phyloP scores from a whole-genome alignment of 53 echinoderm and acorn worm genomes.

The Pentamera pediparva region DNA sequence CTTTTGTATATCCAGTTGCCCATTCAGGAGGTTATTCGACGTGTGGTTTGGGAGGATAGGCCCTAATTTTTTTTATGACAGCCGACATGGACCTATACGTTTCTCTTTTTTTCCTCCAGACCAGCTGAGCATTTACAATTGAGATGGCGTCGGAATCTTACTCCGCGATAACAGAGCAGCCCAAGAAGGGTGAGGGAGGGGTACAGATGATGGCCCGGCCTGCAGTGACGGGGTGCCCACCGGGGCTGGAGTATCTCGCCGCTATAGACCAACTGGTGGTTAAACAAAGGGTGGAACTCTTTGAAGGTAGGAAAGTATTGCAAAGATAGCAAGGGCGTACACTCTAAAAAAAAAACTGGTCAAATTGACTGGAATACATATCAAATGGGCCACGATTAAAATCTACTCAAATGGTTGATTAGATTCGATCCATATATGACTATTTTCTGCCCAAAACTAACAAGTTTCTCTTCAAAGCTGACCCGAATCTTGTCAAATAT shows the following conservation, averaged over 20 bases:
- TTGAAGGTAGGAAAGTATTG: not conserved
- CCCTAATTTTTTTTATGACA: not conserved
- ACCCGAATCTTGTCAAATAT: no score
- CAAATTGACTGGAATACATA: not conserved
- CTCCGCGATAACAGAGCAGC: not conserved
- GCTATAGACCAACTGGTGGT: not conserved
- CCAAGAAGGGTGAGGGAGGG: not conserved
- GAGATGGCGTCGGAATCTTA: not conserved
- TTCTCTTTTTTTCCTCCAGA: not conserved
- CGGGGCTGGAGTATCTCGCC: conserved; percentile 6
- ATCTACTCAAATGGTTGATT: not conserved
- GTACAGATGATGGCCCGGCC: not conserved
- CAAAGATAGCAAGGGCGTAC: not conserved
- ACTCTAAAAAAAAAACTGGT: not conserved
- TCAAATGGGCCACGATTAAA: not conserved
- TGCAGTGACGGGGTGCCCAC: not conserved
- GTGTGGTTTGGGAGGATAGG: not conserved
- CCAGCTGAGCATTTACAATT: not conserved
- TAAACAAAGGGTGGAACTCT: conserved; percentile 18
- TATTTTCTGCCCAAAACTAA: no score
- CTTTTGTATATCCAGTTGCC: no score
- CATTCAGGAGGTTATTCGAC: not conserved
- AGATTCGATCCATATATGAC: no score
- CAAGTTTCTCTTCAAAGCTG: no score
- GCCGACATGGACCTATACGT: not conserved